A percentile compares a stretch with the other conserved stretches of the same genome.
phyloP scores from a whole-genome alignment of 2,888 invertebrate genomes.

The Tortricodes alternella region DNA sequence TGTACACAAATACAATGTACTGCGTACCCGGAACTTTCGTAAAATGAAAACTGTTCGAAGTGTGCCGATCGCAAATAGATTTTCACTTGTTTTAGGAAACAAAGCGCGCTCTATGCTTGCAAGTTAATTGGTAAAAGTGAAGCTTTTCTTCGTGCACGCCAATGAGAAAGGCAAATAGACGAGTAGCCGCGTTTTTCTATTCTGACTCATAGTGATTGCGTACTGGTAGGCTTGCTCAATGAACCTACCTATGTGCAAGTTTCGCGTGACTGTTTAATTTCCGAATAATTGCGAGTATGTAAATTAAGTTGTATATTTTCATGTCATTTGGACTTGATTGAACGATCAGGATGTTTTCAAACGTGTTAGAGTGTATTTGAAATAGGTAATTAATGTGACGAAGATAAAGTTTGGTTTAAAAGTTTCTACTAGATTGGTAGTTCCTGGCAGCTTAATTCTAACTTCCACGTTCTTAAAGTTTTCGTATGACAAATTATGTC shows the following conservation, averaged over 20 bases:
- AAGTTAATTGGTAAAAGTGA: conserved; percentile 79
- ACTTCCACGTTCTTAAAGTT: too few species aligned
- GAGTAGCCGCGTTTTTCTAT: conserved; percentile 50
- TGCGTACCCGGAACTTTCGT: background rate
- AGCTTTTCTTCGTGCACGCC: conserved; percentile 61
- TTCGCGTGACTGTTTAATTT: conserved; percentile 24
- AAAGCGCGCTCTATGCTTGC: conserved; percentile 54
- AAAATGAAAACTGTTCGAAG: conserved; percentile 42
- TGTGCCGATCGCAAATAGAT: conserved; percentile 63
- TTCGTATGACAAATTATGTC: background rate
- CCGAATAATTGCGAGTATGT: too few species aligned
- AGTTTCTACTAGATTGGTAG: too few species aligned
- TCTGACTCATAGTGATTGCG: conserved; percentile 53
- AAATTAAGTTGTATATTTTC: background rate
- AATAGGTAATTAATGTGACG: too few species aligned
- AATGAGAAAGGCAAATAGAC: conserved; percentile 59
- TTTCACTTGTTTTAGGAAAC: conserved; percentile 75
- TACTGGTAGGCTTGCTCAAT: conserved; percentile 47
- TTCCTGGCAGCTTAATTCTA: too few species aligned
- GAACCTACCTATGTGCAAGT: conserved; percentile 34
- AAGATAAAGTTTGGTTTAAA: too few species aligned
- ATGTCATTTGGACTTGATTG: background rate
- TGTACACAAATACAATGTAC: background rate
- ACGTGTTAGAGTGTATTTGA: too few species aligned
- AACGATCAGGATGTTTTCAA: background rate